phyloP scores from a whole-genome alignment of 2,888 invertebrate genomes.

The Stenchaetothrips biformis region DNA sequence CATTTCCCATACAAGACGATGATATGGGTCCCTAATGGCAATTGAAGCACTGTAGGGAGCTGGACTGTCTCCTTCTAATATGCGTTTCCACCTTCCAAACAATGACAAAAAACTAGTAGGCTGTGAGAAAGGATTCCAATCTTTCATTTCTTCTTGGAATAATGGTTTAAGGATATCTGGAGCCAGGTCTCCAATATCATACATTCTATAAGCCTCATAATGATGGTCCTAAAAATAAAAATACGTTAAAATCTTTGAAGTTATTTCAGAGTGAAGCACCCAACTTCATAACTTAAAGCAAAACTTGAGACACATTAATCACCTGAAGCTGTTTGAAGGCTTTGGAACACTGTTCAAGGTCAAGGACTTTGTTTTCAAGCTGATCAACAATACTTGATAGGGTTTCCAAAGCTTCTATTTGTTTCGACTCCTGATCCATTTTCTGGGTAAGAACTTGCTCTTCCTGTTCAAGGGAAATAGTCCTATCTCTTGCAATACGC shows the following conservation, averaged over 20 bases:
- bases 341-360: slow-evolving; percentile 55
- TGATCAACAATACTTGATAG: slow-evolving; percentile 64
- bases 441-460: slow-evolving; percentile 62
- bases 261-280: not conserved
- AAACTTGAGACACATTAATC: slow-evolving; percentile 34
- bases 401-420: slow-evolving; percentile 65
- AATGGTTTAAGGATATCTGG: slow-evolving; percentile 79
- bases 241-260: slow-evolving; percentile 11
- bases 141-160: slow-evolving; percentile 65
- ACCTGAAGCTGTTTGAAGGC: slow-evolving; percentile 56
- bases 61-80: slow-evolving; percentile 49
- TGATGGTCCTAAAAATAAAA: slow-evolving; percentile 53
- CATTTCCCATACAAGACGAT: slow-evolving; percentile 81
- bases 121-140: slow-evolving; percentile 73
- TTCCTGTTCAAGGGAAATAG: slow-evolving; percentile 75
- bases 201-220: slow-evolving; percentile 74
- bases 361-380: slow-evolving; percentile 44
- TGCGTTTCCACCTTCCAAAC: slow-evolving; percentile 65
- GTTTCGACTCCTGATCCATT: slow-evolving; percentile 64
- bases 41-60: slow-evolving; percentile 43
- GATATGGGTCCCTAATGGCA: slow-evolving; percentile 62
- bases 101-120: slow-evolving; percentile 61
- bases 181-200: slow-evolving; percentile 76
- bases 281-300: too few relatives aligned
- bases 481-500: slow-evolving; percentile 70